These are phyloP conservation scores for Trachythela sp. DNA, from an alignment of 64 coral and sea anemone species.

Conservation along the genomic window DNA sequence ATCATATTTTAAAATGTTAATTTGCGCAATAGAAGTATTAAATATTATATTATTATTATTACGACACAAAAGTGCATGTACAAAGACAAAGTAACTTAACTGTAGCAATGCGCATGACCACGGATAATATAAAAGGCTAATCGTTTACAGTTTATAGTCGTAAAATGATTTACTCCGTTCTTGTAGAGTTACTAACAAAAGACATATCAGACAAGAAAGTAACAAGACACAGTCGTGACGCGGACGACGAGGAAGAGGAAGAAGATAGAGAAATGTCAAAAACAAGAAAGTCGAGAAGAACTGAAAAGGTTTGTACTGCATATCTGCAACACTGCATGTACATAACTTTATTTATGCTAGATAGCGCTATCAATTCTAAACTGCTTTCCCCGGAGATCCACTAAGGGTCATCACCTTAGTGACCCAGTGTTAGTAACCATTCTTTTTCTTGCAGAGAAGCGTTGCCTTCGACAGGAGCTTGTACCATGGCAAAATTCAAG, in stretches of 20 bases:
- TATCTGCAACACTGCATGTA: neutral
- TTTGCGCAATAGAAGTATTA: too few relatives aligned
- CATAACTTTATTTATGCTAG: neutral
- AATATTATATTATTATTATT: too few relatives aligned
- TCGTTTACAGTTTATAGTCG: neutral
- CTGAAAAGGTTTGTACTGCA: neutral
- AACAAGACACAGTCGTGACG: neutral
- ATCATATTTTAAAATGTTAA: too few relatives aligned
- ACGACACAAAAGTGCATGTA: too few relatives aligned
- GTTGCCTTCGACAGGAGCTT: neutral
- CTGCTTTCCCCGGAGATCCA: too few relatives aligned
- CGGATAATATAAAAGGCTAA: too few relatives aligned
- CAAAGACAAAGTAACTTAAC: too few relatives aligned
- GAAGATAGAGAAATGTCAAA: constrained; percentile 39
- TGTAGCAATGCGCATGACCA: too few relatives aligned
- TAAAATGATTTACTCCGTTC: neutral
- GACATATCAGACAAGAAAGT: neutral
- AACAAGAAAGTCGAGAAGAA: constrained; percentile 29
- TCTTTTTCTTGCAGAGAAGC: neutral
- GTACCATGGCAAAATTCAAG: neutral
- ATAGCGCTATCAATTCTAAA: too few relatives aligned
- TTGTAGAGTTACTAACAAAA: constrained; percentile 10
- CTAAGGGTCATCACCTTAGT: neutral
- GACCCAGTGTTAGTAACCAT: neutral
- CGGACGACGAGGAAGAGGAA: constrained; percentile 18